phyloP scores from a whole-genome alignment of 2,797 vertebrate genomes.

The Calcarius lapponicus region DNA sequence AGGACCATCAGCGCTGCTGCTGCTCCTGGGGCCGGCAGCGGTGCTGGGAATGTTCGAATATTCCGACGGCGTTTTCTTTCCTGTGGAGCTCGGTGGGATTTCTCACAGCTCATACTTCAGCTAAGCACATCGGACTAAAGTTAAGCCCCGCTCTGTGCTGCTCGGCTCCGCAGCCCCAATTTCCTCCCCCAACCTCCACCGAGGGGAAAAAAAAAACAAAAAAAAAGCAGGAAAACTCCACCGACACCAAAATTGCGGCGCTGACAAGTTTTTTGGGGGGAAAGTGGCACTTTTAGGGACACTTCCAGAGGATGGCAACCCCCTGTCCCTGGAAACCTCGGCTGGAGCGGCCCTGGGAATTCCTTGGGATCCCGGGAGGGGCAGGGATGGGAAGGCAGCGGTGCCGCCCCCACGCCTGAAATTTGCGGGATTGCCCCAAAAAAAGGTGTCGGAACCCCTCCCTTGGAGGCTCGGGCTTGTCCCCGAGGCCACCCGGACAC shows the following conservation, averaged over 20 bases:
- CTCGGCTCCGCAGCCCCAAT: not conserved
- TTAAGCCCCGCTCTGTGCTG: not conserved
- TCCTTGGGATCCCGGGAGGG: accelerated
- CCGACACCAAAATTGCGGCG: not conserved
- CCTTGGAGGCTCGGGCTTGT: not conserved
- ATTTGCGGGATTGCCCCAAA: not conserved
- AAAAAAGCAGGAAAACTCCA: not conserved
- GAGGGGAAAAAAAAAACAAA: accelerated
- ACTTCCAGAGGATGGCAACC: not conserved
- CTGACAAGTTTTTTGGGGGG: not conserved
- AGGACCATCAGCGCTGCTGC: not conserved
- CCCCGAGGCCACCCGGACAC: not conserved
- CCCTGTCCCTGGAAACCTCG: not conserved
- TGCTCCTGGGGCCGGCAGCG: not conserved
- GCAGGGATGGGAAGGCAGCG: not conserved
- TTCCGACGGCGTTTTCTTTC: conserved; percentile 26
- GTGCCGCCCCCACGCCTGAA: not conserved
- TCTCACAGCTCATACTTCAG: conserved; percentile 33
- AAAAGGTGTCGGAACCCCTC: not conserved
- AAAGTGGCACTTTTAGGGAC: accelerated
- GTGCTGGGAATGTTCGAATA: not conserved
- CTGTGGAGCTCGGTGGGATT: not conserved
- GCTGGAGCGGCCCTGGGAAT: not conserved
- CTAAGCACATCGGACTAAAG: not conserved
- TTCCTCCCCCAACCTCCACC: not conserved